Conservation (phyloP, 30 jellyfish, hydroid and myxozoan genomes). For the Cassiopea xamachana region DNA sequence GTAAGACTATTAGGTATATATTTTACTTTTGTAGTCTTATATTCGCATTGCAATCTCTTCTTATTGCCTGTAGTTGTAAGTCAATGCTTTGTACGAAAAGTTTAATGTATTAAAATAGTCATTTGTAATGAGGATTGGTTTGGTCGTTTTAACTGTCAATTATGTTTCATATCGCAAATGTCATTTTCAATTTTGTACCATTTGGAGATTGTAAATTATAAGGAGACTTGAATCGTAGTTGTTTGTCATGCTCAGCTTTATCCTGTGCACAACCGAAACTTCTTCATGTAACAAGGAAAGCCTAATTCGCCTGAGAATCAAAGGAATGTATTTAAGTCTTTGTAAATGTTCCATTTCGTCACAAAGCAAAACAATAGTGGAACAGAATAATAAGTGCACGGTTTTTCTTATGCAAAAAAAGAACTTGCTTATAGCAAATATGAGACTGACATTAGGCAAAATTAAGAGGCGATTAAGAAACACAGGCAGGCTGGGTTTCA, state of each 20-base stretch:
- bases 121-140: constrained; percentile 35
- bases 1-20: background rate
- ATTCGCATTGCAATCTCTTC: too few species aligned
- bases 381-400: too few species aligned
- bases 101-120: constrained; percentile 16
- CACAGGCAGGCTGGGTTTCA: too few species aligned
- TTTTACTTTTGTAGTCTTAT: background rate
- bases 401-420: too few species aligned
- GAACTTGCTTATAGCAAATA: too few species aligned
- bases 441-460: too few species aligned
- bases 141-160: constrained; percentile 37
- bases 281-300: background rate
- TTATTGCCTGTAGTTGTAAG: background rate
- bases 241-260: background rate
- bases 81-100: constrained; percentile 1
- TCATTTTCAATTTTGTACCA: constrained; percentile 68
- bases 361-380: too few species aligned
- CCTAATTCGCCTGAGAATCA: background rate
- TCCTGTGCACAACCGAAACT: background rate
- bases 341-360: too few species aligned
- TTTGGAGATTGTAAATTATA: constrained; percentile 65
- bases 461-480: too few species aligned
- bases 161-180: constrained; percentile 54
- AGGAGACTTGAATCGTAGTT: constrained; percentile 9
- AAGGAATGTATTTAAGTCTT: background rate